Percentiles rank a stretch among this genome's conserved stretches.
Evolutionary conservation across 2,888 invertebrate species (phyloP).

Genomic region (Laothoe populi): DNA sequence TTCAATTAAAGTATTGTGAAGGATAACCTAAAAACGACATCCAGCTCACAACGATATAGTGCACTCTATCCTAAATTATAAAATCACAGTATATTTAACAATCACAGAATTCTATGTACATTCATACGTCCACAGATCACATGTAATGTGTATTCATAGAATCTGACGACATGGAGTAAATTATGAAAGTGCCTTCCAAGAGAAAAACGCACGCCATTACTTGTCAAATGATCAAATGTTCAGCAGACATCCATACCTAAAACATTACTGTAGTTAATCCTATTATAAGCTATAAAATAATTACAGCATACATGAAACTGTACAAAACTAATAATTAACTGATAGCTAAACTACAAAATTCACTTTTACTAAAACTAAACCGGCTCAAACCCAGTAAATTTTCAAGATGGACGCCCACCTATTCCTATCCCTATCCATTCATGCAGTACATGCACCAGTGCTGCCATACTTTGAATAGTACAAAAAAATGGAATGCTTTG

Average conservation of each 20-base stretch:
- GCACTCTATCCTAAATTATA: slow-evolving; percentile 36
- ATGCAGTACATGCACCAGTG: slow-evolving; percentile 34
- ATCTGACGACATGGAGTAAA: slow-evolving; percentile 70
- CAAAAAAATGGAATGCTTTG: too few species aligned
- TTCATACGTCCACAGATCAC: slow-evolving; percentile 50
- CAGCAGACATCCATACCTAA: slow-evolving; percentile 87
- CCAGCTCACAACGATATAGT: slow-evolving; percentile 67
- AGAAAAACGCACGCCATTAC: slow-evolving; percentile 89
- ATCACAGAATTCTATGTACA: slow-evolving; percentile 41
- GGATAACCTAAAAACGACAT: slow-evolving; percentile 84
- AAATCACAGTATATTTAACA: slow-evolving; percentile 44
- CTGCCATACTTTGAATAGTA: slow-evolving; percentile 29
- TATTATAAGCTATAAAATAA: slow-evolving; percentile 79
- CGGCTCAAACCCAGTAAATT: slow-evolving; percentile 91
- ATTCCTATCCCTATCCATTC: slow-evolving; percentile 65
- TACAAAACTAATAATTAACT: slow-evolving; percentile 77
- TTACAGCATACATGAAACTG: slow-evolving; percentile 77
- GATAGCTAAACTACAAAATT: slow-evolving; percentile 77
- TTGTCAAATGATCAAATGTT: slow-evolving; percentile 83
- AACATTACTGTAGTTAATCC: slow-evolving; percentile 88
- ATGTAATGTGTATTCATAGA: slow-evolving; percentile 53
- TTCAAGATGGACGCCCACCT: slow-evolving; percentile 92
- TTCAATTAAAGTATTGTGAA: slow-evolving; percentile 77
- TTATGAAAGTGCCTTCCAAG: slow-evolving; percentile 84
- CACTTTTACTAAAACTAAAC: slow-evolving; percentile 86